Evolutionary conservation across 1,140 invertebrate species (phyloP).

Genomic region (Caenorhabditis elegans): WBcel235 BX284604.4:8927001-8927500

Average conservation of each 20-base stretch:
- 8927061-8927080: slow-evolving; percentile 63
- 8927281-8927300: slow-evolving; percentile 28
- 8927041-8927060: slow-evolving; percentile 72
- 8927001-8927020: slow-evolving; percentile 87
- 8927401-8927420: not conserved
- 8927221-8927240: slow-evolving; percentile 68
- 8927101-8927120: slow-evolving; percentile 70
- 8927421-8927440: not conserved
- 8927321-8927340: not conserved
- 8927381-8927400: not conserved
- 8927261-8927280: slow-evolving; percentile 66
- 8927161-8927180: not conserved
- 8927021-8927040: slow-evolving; percentile 87
- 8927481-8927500: slow-evolving; percentile 60
- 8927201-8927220: not conserved
- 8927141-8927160: not conserved
- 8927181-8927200: too few relatives aligned
- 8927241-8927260: slow-evolving; percentile 78
- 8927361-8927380: slow-evolving; percentile 34
- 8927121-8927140: not conserved
- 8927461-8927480: slow-evolving; percentile 55
- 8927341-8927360: not conserved
- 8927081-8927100: slow-evolving; percentile 76
- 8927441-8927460: slow-evolving; percentile 38
- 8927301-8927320: slow-evolving; percentile 23